A percentile compares a stretch with the other conserved stretches of the same genome.
Conservation (phyloP, 2,888 invertebrate genomes). For the Deroplatys truncata region DNA sequence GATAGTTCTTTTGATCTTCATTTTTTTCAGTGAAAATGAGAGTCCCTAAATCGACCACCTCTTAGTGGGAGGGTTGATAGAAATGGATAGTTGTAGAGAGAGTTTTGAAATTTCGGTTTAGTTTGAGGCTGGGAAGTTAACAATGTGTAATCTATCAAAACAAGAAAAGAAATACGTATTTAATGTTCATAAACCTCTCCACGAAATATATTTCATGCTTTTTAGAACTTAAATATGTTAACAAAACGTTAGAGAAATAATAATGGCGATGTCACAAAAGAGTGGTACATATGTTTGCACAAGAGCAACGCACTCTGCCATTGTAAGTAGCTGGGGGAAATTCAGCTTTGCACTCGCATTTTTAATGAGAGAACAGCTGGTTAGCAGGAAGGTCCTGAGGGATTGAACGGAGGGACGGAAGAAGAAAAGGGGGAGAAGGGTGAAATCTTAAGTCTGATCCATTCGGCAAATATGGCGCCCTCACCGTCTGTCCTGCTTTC, state of each 20-base stretch:
- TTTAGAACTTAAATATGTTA: not conserved
- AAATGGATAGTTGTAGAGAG: too few species aligned
- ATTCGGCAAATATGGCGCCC: constrained; percentile 23
- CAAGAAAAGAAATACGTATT: too few species aligned
- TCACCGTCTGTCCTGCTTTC: not conserved
- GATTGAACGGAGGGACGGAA: not conserved
- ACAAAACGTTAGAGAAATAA: not conserved
- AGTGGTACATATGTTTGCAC: not conserved
- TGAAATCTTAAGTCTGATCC: constrained; percentile 23
- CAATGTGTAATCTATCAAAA: too few species aligned
- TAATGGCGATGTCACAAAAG: not conserved
- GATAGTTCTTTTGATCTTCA: too few species aligned
- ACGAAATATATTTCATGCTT: not conserved
- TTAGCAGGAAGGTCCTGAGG: not conserved
- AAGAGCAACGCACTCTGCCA: not conserved
- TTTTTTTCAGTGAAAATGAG: too few species aligned
- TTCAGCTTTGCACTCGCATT: not conserved
- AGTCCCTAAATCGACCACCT: too few species aligned
- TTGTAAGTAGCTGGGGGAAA: not conserved
- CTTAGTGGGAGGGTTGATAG: too few species aligned
- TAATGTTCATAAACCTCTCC: not conserved
- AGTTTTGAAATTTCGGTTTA: too few species aligned
- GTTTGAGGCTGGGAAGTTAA: too few species aligned
- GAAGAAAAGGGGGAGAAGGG: not conserved
- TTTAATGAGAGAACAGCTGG: not conserved